These are phyloP conservation scores for Betta splendens DNA, from an alignment of 2,797 vertebrate species.

Conservation along the genomic window DNA sequence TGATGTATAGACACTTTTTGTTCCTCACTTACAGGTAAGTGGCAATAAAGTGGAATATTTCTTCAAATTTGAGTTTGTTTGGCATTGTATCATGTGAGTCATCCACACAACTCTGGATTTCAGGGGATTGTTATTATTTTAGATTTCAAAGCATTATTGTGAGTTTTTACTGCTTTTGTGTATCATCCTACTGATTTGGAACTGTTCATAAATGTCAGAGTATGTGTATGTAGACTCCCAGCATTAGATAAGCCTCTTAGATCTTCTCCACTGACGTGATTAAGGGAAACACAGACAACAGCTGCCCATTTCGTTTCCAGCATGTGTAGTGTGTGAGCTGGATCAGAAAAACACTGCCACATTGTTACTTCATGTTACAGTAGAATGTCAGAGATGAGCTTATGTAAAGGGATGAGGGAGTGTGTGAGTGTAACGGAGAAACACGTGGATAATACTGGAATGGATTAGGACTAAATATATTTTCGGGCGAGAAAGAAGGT, in stretches of 20 bases:
- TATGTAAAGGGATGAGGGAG: slow-evolving; percentile 43
- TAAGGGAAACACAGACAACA: slow-evolving; percentile 56
- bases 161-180: slow-evolving; percentile 24
- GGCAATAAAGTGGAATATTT: no score
- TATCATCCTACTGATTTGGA: slow-evolving; percentile 39
- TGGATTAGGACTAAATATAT: slow-evolving; percentile 20
- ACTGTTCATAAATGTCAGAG: slow-evolving; percentile 30
- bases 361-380: slow-evolving; percentile 42
- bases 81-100: slow-evolving; percentile 22
- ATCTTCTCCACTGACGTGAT: slow-evolving; percentile 61
- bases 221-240: slow-evolving; percentile 37
- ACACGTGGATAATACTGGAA: slow-evolving; percentile 16
- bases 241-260: slow-evolving; percentile 70
- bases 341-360: slow-evolving; percentile 36
- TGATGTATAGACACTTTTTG: no score
- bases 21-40: no score
- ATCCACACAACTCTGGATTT: slow-evolving; percentile 21
- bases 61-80: no score
- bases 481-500: neutral
- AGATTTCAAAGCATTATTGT: slow-evolving; percentile 39
- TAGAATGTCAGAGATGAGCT: slow-evolving; percentile 40
- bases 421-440: slow-evolving; percentile 17
- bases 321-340: slow-evolving; percentile 23
- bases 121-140: slow-evolving; percentile 40
- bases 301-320: slow-evolving; percentile 51